Evolutionary conservation across 2,888 invertebrate genomes (phyloP).

Genomic region (Crossocerus cetratus): DNA sequence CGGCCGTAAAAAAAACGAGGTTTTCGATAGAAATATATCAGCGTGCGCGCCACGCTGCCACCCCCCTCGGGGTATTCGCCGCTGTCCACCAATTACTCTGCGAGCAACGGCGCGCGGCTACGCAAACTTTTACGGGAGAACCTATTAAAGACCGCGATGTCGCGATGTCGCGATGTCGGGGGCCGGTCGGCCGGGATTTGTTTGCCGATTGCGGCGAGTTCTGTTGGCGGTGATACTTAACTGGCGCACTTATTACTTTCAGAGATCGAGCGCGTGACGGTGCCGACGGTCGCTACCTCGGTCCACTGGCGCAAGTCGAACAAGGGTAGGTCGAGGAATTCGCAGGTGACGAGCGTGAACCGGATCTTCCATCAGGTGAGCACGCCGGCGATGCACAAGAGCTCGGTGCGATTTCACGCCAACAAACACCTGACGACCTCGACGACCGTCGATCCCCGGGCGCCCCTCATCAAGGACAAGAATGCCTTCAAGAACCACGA

Average conservation of each 20-base stretch:
- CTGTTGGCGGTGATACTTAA: too few species aligned
- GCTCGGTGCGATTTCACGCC: slow-evolving; percentile 64
- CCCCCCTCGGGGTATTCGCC: neutral
- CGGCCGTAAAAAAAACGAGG: too few species aligned
- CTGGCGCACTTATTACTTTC: slow-evolving; percentile 35
- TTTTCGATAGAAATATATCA: too few species aligned
- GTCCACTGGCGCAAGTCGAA: slow-evolving; percentile 59
- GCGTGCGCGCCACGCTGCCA: neutral
- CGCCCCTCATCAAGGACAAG: slow-evolving; percentile 67
- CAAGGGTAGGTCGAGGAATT: slow-evolving; percentile 61
- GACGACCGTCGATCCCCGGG: slow-evolving; percentile 67
- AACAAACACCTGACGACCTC: slow-evolving; percentile 62
- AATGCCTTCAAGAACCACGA: slow-evolving; percentile 68
- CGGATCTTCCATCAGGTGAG: slow-evolving; percentile 66
- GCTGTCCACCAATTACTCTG: neutral
- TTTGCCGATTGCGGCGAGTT: too few species aligned
- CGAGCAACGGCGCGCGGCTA: too few species aligned
- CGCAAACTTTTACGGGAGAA: too few species aligned
- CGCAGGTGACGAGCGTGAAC: slow-evolving; percentile 62
- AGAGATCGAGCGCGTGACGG: slow-evolving; percentile 67
- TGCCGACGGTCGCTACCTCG: slow-evolving; percentile 62
- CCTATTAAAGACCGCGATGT: too few species aligned
- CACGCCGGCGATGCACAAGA: slow-evolving; percentile 70
- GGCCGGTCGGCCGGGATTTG: too few species aligned
- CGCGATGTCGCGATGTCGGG: too few species aligned